Base-by-base conservation (phyloP, 2,797 vertebrate species). In the Spinus pinus region DNA sequence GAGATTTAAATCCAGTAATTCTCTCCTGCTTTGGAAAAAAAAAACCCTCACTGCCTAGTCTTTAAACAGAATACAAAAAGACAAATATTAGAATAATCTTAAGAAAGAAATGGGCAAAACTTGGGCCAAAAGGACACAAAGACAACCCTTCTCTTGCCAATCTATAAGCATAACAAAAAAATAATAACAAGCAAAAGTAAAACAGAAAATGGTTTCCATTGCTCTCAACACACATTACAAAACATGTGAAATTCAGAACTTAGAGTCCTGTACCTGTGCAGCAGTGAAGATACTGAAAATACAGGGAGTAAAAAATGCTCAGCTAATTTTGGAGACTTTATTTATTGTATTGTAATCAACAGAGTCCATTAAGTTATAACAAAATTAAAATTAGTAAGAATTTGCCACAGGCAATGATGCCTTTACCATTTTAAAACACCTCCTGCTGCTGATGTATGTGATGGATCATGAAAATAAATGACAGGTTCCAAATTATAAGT, bases 1-100 rank as follows among this genome's bases (percentile, higher is more conserved):
- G 93, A 95, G 83, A 87, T 47, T 72, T n/a, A 84, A 78, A 91
- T 64, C 24, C 46, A 88, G 58, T 62, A 39, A 62, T 86, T 79
- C 51, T 84, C 75, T 85, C 57, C 53, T 77, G 51, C 70, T 86
- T 91, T 69, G 42, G 46, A 54, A 80, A 64, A 75, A 64, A 75
- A 35, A 35, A 12, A 30, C 4, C 2, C 37, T 28, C 31, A 66
- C 57, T 33, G 31, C 15, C 13, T 64, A 11, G 2, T 14, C 79
- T 78, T 83, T 4, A 49, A 87, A 74, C 15, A 49, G 31, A 78
- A 93, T 91, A 78, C 22, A 69, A 66, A 79, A 69, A 60, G 31
- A 56, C 27, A 88, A 94, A 81, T 46, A 80, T 39, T 84, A 57
- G 71, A 89, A 44, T 65, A 70, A 56, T n/a, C 35, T 80, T 30